phyloP scores from a whole-genome alignment of 2,888 invertebrate genomes.

The Clunio marinus region DNA sequence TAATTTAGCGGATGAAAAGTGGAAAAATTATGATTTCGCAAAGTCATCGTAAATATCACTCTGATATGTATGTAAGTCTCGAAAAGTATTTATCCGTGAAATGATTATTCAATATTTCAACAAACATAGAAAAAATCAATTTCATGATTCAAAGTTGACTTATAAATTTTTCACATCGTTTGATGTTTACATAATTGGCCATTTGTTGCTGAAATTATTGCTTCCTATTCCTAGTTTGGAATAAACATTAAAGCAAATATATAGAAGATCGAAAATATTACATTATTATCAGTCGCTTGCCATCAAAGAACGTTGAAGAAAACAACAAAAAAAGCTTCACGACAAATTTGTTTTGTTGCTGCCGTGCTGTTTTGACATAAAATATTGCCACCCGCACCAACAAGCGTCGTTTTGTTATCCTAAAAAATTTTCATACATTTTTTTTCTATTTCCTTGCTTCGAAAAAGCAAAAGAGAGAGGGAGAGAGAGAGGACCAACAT shows the following conservation, averaged over 20 bases:
- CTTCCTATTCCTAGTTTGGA: background rate
- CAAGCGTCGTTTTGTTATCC: background rate
- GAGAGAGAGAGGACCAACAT: no score
- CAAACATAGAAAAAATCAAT: no score
- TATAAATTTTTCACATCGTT: constrained; percentile 20
- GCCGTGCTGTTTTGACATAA: constrained; percentile 25
- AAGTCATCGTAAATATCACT: no score
- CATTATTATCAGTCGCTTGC: background rate
- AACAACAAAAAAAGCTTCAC: constrained; percentile 9
- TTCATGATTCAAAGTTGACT: constrained; percentile 8
- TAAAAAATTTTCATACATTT: constrained; percentile 4
- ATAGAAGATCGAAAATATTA: background rate
- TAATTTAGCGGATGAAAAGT: no score
- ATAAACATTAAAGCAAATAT: no score
- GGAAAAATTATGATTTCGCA: no score
- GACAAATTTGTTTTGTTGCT: constrained; percentile 21
- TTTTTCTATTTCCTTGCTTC: background rate
- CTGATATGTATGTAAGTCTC: no score
- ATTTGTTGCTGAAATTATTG: constrained; percentile 5
- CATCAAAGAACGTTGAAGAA: background rate
- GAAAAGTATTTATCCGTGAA: no score
- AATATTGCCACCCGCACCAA: constrained; percentile 28
- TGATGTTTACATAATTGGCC: constrained; percentile 13
- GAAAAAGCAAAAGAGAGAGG: background rate
- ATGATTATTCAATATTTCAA: no score